Evolutionary conservation across 1,140 invertebrate genomes (phyloP), one percentile per base, ranked within the genome.

Genomic region (Euwallacea fornicatus): DNA sequence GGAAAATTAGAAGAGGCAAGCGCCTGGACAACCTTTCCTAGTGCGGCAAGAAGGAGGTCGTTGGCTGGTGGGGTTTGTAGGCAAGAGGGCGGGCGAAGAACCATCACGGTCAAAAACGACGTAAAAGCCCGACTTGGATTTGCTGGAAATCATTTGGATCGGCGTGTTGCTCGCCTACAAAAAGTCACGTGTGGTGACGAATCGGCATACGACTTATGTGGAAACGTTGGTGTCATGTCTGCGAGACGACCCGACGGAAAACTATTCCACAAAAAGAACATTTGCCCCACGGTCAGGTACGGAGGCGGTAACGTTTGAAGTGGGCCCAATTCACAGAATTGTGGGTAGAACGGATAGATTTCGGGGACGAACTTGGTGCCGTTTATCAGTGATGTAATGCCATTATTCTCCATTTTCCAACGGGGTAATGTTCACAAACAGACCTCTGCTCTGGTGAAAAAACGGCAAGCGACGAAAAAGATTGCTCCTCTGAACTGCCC

Each of bases 111-210:
- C 59, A 41, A 61, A 61, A 61, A 61, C 2, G 42, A 61, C 42
- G 59, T 61, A 42, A 41, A 61, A 21, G 59, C 8, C 59, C 59
- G 59, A 42, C 42, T 61, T 42, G 9, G 16, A 61, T 61, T 61
- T 61, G 41, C 3, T 42, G 2, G 42, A 43, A 10, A 41, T 41
- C 15, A 61, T 61, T n/a, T 41, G 9, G 11, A 6, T 21, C 7
- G 41, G 3, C 2, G 2, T n/a, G 7, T 61, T 42, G 11, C 8
- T 42, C 2, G 42, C 3, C 42, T 3, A 7, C 3, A 43, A 61
- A 61, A 41, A 4, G 59, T 61, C 11, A 2, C 42, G 15, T 41
- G 3, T 61, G 42, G 41, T 61, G 59, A 61, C 42, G 59, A 61
- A 61, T 61, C 59, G 4, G 42, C 3, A 16, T 61, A n/a, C 7